Evolutionary conservation across 2,113 vertebrate species (phyloP).

Genomic region (Urocolius indicus): DNA sequence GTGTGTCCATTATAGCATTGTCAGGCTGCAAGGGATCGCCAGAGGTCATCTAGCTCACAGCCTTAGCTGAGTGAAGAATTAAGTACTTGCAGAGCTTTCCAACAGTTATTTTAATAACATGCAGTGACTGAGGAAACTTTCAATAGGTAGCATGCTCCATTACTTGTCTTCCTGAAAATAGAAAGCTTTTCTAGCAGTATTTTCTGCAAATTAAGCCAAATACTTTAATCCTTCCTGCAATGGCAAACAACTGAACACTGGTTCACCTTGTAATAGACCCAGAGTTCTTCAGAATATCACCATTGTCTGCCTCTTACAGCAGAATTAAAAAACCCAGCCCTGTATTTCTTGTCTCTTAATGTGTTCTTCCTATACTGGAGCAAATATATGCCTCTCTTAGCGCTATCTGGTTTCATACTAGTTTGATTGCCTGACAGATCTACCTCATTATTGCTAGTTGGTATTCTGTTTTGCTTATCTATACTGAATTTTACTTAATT

Average conservation of each 20-base stretch:
- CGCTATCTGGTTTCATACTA: not conserved
- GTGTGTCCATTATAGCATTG: no score
- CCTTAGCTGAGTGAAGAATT: not conserved
- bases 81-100: not conserved
- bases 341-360: not conserved
- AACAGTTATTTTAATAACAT: not conserved
- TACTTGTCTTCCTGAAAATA: not conserved
- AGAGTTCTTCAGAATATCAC: not conserved
- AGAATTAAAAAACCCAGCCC: not conserved
- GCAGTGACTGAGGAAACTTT: not conserved
- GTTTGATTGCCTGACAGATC: not conserved
- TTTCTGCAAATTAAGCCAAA: not conserved
- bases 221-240: not conserved
- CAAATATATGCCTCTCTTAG: not conserved
- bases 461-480: not conserved
- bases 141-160: not conserved
- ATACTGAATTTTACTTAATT: not conserved
- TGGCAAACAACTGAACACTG: not conserved
- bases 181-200: not conserved
- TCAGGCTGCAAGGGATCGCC: not conserved
- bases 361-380: not conserved
- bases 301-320: not conserved
- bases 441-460: not conserved
- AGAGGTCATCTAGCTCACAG: not conserved
- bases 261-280: not conserved